A percentile compares a stretch with the other conserved stretches of the same genome.
phyloP scores from a whole-genome alignment of 2,888 invertebrate genomes.

The Dynastes grantii region DNA sequence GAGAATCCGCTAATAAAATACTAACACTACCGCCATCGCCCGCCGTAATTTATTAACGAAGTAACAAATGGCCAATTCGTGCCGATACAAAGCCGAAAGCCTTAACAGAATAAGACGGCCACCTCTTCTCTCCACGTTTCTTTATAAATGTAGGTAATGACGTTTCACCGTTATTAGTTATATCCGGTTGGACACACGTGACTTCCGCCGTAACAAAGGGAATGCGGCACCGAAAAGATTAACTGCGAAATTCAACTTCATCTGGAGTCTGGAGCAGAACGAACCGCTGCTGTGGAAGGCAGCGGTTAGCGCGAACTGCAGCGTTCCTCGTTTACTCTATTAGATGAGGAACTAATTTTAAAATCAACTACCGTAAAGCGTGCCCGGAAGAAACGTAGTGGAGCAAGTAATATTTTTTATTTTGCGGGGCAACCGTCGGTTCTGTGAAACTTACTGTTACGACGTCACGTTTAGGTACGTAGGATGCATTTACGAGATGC shows the following conservation, averaged over 20 bases:
- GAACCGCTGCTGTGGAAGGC: background rate
- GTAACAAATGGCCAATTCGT: conserved; percentile 60
- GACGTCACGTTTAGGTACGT: no score
- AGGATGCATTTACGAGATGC: no score
- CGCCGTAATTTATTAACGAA: conserved; percentile 57
- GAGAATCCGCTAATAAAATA: background rate
- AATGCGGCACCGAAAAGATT: conserved; percentile 36
- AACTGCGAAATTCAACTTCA: conserved; percentile 12
- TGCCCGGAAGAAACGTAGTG: background rate
- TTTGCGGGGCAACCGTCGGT: background rate
- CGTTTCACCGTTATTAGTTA: conserved; percentile 66
- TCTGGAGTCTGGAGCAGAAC: conserved; percentile 2
- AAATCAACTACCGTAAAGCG: conserved; percentile 17
- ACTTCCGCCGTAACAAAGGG: conserved; percentile 60
- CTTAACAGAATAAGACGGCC: conserved; percentile 61
- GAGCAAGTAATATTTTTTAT: conserved; percentile 1
- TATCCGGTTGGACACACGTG: conserved; percentile 65
- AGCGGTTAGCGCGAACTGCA: background rate
- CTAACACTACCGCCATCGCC: background rate
- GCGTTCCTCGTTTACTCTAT: background rate
- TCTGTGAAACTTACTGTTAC: background rate
- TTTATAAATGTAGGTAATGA: conserved; percentile 60
- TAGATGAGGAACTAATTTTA: conserved; percentile 6
- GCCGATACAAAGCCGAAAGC: conserved; percentile 61
- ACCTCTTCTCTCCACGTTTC: conserved; percentile 58